Evolutionary conservation across 2,113 vertebrate species (phyloP).

Genomic region (Nibea coibor): DNA sequence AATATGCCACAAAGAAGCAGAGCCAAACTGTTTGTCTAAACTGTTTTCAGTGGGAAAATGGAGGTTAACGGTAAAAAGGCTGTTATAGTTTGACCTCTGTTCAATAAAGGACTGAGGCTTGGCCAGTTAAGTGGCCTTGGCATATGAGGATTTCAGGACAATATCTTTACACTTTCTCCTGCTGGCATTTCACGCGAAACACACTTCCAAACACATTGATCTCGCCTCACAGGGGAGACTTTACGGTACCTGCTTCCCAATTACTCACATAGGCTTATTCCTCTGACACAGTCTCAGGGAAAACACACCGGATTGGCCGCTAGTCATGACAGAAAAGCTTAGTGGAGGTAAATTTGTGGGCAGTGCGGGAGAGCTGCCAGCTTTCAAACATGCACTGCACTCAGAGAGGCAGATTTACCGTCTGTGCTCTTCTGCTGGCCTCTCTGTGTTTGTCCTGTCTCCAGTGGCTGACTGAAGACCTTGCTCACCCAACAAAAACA

Average conservation of each 20-base stretch:
- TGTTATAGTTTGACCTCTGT: constrained; percentile 47
- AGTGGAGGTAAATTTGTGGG: constrained; percentile 68
- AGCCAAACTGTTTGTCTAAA: constrained; percentile 60
- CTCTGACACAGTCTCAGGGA: constrained; percentile 62
- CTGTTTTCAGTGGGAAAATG: constrained; percentile 52
- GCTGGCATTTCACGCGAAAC: constrained; percentile 50
- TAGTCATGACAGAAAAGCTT: constrained; percentile 68
- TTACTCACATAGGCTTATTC: constrained; percentile 69
- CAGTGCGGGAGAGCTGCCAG: constrained; percentile 65
- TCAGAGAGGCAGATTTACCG: constrained; percentile 69
- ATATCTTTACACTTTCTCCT: constrained; percentile 41
- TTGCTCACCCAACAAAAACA: constrained; percentile 82
- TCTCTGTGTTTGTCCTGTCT: constrained; percentile 68
- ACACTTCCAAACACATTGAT: constrained; percentile 69
- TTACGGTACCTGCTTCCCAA: constrained; percentile 65
- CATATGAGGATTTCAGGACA: constrained; percentile 48
- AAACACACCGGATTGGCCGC: constrained; percentile 55
- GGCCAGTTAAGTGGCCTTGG: constrained; percentile 62
- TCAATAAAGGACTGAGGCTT: constrained; percentile 43
- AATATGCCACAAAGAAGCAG: constrained; percentile 49
- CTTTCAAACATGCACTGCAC: constrained; percentile 41
- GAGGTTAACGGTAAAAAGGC: constrained; percentile 52
- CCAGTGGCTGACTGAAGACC: constrained; percentile 77
- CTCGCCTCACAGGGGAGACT: constrained; percentile 57
- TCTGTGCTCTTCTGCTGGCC: constrained; percentile 32